Conservation (phyloP, 2,888 invertebrate genomes). For the Caenorhabditis sulstoni region DNA sequence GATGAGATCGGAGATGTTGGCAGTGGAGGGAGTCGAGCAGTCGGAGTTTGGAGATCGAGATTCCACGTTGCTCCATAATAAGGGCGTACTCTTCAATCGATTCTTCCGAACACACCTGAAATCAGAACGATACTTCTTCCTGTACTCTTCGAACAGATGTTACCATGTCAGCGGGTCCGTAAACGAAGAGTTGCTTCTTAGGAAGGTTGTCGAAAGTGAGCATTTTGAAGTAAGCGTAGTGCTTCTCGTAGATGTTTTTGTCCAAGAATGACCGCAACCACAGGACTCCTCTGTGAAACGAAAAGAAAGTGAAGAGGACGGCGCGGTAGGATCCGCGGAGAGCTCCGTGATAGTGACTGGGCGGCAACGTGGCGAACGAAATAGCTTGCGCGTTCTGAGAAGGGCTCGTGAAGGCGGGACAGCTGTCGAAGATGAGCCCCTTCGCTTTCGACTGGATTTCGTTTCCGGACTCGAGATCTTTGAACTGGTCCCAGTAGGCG, state of each 20-base stretch:
- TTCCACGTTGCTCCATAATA: constrained; percentile 51
- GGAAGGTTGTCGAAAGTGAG: constrained; percentile 73
- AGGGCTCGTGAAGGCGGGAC: constrained; percentile 76
- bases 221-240: constrained; percentile 77
- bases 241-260: constrained; percentile 70
- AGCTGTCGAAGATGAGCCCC: constrained; percentile 78
- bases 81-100: constrained; percentile 64
- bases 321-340: constrained; percentile 69
- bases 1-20: constrained; percentile 85
- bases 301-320: constrained; percentile 72
- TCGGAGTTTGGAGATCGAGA: constrained; percentile 50
- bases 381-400: constrained; percentile 77
- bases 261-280: constrained; percentile 75
- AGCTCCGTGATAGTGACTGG: constrained; percentile 66
- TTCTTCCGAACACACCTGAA: constrained; percentile 67
- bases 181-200: constrained; percentile 85
- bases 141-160: not conserved
- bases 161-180: constrained; percentile 68
- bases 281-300: constrained; percentile 71
- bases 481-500: constrained; percentile 74
- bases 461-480: constrained; percentile 55
- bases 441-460: constrained; percentile 64
- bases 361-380: constrained; percentile 75
- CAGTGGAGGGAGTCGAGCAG: constrained; percentile 87
- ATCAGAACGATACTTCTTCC: not conserved